These are phyloP conservation scores for Gallinago stenura DNA, from an alignment of 2,797 vertebrate species.

Conservation along the genomic window DNA sequence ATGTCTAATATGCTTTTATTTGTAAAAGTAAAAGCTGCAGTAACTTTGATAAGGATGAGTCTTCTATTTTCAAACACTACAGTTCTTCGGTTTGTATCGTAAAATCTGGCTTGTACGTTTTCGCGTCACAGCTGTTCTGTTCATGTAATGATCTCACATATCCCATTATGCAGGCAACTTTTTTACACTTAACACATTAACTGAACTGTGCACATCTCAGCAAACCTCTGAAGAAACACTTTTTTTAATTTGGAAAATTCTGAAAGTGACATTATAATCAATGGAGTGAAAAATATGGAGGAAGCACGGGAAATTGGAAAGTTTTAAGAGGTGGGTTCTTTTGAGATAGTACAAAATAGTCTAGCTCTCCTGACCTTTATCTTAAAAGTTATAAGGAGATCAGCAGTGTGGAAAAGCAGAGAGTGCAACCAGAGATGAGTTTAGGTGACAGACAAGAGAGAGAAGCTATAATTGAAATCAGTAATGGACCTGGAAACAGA, in stretches of 20 bases:
- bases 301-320: background rate
- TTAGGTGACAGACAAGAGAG: background rate
- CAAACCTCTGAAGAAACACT: constrained; percentile 2
- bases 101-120: background rate
- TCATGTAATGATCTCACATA: background rate
- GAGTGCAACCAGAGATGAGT: background rate
- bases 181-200: background rate
- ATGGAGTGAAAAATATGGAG: constrained; percentile 28
- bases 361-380: background rate
- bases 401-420: background rate
- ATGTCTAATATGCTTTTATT: background rate
- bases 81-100: background rate
- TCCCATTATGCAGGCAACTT: background rate
- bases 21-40: background rate
- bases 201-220: background rate
- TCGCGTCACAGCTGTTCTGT: background rate
- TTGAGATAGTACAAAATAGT: background rate
- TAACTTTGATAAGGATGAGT: background rate
- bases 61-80: background rate
- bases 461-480: background rate
- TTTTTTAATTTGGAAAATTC: background rate
- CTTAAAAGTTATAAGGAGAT: background rate
- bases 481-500: background rate
- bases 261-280: constrained; percentile 31
- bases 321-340: background rate